Base-by-base conservation (phyloP, 2,888 invertebrate species). In the Lamproptera curius region DNA sequence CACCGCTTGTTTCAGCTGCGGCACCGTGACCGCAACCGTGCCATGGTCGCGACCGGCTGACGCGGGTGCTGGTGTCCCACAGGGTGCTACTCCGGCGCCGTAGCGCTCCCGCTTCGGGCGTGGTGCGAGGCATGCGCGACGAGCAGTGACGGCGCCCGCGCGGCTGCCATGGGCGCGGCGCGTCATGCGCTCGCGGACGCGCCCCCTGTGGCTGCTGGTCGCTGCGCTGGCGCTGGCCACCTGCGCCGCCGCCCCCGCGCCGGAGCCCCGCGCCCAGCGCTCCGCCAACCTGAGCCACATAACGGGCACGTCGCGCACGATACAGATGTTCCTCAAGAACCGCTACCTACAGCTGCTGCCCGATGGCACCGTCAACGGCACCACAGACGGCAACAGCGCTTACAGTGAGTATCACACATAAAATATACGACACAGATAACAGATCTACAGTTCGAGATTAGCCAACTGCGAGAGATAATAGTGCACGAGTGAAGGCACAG, bases 311-410 rank as follows among this genome's bases (percentile, higher is more conserved):
- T 91, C 92, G 58, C 90, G 94, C 66, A 94, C 93, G 74, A 94
- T 95, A 70, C 93, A 93, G 87, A 91, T 95, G 90, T 94, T 92
- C 89, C 92, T 95, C 83, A 94, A 93, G 88, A 93, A 95, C 88
- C 91, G 92, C 64, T 93, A 93, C 77, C 90, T 95, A 61, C 95
- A 95, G 88, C 89, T 95, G 67, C 86, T 94, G 84, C 93, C 94
- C 62, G 94, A 95, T 88, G 95, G 95, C 78, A 92, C 92, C 65
- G 94, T 95, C 82, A 94, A 94, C 89, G 95, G 95, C 64, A 94
- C 94, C 74, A 90, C 90, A 73, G 92, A 94, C 78, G 92, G 92
- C 86, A 90, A 90, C 76, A 94, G 94, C 88, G 92, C 92, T 88
- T 94, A 93, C 91, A 94, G 95, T 95, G 76, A 95, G 95, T 95